Percentiles rank a stretch among this genome's conserved stretches.
Evolutionary conservation across 2,797 vertebrate species (phyloP).

Genomic region (Gymnothorax javanicus): DNA sequence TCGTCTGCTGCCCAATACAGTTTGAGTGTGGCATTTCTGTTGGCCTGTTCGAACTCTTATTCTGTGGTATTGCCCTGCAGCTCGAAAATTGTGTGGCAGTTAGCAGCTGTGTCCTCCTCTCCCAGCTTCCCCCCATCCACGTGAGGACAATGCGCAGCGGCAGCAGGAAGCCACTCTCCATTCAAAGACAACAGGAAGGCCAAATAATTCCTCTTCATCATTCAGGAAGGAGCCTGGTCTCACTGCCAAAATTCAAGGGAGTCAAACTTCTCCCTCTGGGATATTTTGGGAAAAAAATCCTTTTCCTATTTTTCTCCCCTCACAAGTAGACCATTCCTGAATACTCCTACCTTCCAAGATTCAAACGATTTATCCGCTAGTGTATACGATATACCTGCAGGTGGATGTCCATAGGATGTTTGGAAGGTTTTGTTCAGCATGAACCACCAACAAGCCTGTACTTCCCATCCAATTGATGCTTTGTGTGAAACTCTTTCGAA

Average conservation of each 20-base stretch:
- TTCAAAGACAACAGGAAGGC: conserved; percentile 9
- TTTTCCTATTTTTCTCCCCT: background rate
- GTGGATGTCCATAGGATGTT: background rate
- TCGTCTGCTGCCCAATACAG: background rate
- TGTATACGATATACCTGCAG: too few species aligned
- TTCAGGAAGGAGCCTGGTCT: background rate
- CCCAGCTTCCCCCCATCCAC: background rate
- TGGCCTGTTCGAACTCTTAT: background rate
- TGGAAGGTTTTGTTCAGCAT: background rate
- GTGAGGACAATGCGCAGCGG: background rate
- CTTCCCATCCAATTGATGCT: background rate
- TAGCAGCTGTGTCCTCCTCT: background rate
- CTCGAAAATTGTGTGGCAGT: background rate
- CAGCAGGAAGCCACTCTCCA: background rate
- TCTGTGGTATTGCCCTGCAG: background rate
- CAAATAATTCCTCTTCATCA: background rate
- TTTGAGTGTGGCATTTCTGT: background rate
- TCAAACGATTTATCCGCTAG: background rate
- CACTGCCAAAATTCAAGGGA: background rate
- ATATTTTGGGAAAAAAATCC: conserved; percentile 10
- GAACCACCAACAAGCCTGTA: background rate
- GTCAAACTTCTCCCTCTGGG: background rate
- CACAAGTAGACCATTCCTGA: background rate
- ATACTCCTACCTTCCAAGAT: background rate
- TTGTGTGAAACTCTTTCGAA: background rate